phyloP scores from a whole-genome alignment of 2,888 invertebrate genomes.

The Volucella bombylans region DNA sequence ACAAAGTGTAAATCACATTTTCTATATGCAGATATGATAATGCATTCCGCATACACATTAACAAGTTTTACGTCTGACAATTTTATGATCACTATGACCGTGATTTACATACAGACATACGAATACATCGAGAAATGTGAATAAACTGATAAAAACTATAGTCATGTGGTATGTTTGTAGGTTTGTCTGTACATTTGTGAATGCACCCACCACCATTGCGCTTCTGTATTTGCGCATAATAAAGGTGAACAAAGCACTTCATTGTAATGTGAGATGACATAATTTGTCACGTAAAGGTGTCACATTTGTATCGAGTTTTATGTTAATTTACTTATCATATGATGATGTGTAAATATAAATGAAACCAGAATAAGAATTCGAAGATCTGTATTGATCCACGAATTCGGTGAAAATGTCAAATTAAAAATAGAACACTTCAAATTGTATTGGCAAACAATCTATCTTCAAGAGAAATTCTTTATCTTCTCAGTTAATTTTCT shows the following conservation, averaged over 20 bases:
- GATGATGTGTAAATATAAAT: slow-evolving; percentile 16
- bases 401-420: slow-evolving; percentile 40
- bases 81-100: slow-evolving; percentile 62
- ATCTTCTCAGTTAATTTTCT: not conserved
- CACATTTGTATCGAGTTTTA: slow-evolving; percentile 58
- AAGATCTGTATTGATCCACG: slow-evolving; percentile 42
- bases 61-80: slow-evolving; percentile 3
- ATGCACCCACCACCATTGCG: slow-evolving; percentile 10
- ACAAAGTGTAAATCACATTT: slow-evolving; percentile 51
- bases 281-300: slow-evolving; percentile 65
- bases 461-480: not conserved
- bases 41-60: slow-evolving; percentile 36
- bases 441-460: slow-evolving; percentile 30
- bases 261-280: slow-evolving; percentile 56
- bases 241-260: slow-evolving; percentile 61
- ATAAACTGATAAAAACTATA: slow-evolving; percentile 26
- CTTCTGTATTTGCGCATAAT: slow-evolving; percentile 23
- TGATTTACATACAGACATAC: slow-evolving; percentile 51
- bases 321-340: slow-evolving; percentile 27
- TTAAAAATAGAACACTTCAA: slow-evolving; percentile 36
- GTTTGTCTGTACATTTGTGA: not conserved
- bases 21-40: slow-evolving; percentile 13
- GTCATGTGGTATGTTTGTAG: slow-evolving; percentile 7
- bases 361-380: slow-evolving; percentile 28
- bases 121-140: slow-evolving; percentile 20